phyloP scores from a whole-genome alignment of 2,888 invertebrate genomes.

The Lasioglossum pauxillum region DNA sequence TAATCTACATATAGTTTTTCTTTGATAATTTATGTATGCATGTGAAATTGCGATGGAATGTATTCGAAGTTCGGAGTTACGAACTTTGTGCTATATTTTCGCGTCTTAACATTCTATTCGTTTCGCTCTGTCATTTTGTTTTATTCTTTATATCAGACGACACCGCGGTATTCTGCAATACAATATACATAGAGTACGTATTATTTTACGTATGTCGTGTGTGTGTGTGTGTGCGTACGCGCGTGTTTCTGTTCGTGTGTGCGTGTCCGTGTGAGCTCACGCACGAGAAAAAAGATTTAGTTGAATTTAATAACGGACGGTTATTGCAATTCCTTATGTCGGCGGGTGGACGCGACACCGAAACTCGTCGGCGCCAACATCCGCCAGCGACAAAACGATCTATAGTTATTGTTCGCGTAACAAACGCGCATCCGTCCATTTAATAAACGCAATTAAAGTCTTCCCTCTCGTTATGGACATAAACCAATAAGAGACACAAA shows the following conservation, averaged over 20 bases:
- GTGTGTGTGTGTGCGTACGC: neutral
- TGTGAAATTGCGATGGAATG: conserved; percentile 33
- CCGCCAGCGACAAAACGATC: neutral
- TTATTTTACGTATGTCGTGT: conserved; percentile 4
- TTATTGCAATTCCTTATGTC: conserved; percentile 37
- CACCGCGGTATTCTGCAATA: conserved; percentile 4
- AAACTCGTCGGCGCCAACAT: neutral
- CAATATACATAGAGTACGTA: neutral
- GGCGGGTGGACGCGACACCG: neutral
- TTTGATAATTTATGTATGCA: conserved; percentile 27
- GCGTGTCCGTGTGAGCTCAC: neutral
- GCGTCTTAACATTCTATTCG: neutral
- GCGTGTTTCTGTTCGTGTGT: neutral
- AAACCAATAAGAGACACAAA: neutral
- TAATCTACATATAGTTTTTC: conserved; percentile 38
- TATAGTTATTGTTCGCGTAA: neutral
- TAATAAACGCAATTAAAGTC: conserved; percentile 51
- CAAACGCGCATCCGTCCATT: conserved; percentile 25
- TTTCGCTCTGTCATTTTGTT: neutral
- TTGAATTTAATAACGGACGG: conserved; percentile 51
- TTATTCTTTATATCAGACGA: neutral
- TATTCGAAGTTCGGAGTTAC: conserved; percentile 11
- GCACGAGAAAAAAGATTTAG: conserved; percentile 28
- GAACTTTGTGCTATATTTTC: neutral
- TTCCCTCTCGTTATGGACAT: conserved; percentile 20